Evolutionary conservation across 2,113 vertebrate species (phyloP).

Genomic region (Coracopsis vasa): DNA sequence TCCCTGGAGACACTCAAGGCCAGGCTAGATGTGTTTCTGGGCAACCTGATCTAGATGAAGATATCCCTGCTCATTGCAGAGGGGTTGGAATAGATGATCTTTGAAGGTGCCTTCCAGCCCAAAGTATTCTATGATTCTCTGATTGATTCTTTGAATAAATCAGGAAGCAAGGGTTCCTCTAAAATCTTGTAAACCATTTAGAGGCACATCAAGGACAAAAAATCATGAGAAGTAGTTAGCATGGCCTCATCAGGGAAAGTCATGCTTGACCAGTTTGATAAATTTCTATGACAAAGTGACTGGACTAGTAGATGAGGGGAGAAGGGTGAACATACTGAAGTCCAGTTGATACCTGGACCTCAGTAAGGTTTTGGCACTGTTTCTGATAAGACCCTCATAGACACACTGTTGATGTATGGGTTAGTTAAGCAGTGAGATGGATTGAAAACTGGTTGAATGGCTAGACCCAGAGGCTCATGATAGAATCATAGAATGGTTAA

Average conservation of each 20-base stretch:
- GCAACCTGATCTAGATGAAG: neutral
- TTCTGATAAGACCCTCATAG: neutral
- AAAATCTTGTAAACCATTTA: neutral
- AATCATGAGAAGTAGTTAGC: neutral
- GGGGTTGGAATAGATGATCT: neutral
- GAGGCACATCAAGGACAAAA: neutral
- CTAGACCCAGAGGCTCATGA: neutral
- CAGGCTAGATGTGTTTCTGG: neutral
- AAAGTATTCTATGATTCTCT: neutral
- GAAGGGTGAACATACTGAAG: neutral
- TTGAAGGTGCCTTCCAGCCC: neutral
- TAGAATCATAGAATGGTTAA: neutral
- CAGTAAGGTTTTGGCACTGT: neutral
- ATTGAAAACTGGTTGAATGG: neutral
- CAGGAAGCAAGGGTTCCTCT: neutral
- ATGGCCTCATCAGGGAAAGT: neutral
- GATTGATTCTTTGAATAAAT: neutral
- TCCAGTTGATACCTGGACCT: neutral
- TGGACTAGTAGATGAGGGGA: neutral
- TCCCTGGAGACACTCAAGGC: neutral
- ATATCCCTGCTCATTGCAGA: neutral
- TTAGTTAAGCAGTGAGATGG: neutral
- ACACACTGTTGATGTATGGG: neutral
- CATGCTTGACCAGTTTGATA: neutral
- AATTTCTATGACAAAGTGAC: neutral